These are phyloP conservation scores for Dasyurus viverrinus DNA, from an alignment of 2,113 vertebrate species.

Conservation along the genomic window DNA sequence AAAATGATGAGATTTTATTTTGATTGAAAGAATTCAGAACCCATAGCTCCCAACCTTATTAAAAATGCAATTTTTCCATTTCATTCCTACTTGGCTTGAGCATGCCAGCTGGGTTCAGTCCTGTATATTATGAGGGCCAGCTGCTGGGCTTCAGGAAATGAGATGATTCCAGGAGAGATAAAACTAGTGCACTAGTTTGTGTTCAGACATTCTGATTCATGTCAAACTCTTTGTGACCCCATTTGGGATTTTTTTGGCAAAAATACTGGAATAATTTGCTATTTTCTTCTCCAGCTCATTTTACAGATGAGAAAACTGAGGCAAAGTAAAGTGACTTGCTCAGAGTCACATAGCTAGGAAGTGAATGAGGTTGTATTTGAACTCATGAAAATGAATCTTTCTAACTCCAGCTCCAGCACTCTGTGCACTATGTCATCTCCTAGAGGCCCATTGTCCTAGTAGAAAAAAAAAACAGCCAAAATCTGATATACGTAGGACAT, in stretches of 20 bases:
- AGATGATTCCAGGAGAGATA: not conserved
- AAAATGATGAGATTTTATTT: not conserved
- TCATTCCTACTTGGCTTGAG: not conserved
- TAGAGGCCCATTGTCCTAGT: not conserved
- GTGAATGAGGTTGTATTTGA: not conserved
- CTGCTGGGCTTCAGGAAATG: not conserved
- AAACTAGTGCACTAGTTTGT: not conserved
- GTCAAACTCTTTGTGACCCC: not conserved
- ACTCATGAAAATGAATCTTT: not conserved
- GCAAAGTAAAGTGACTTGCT: not conserved
- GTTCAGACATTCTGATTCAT: not conserved
- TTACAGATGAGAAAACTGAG: not conserved
- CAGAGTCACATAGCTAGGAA: not conserved
- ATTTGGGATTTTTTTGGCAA: not conserved
- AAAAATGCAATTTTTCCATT: accelerated
- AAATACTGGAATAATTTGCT: not conserved
- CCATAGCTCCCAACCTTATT: not conserved
- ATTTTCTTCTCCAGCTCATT: not conserved
- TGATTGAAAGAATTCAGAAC: not conserved
- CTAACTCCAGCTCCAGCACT: not conserved
- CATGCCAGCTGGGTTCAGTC: not conserved
- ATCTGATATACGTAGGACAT: not conserved
- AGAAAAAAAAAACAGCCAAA: not conserved
- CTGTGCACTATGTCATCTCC: too few relatives aligned
- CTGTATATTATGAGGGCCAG: accelerated